Evolutionary conservation across 2,797 vertebrate genomes (phyloP), one percentile per base, ranked within the genome.

Genomic region (Sebastes minor): DNA sequence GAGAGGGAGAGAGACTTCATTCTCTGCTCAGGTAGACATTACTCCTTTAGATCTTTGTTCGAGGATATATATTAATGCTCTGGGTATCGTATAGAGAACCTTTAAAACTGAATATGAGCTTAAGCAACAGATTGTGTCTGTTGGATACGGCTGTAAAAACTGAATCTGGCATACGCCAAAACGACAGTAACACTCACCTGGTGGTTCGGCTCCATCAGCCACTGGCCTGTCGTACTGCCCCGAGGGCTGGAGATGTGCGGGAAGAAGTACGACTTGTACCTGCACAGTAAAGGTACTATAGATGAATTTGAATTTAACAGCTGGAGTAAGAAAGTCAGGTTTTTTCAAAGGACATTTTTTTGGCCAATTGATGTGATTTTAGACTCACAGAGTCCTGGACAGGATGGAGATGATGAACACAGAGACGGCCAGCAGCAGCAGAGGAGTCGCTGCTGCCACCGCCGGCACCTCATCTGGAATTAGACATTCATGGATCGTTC

Each of bases 351-450:
- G 42, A 7, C 3, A 7, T 46, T 53, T 53, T 53, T 23, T 55
- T 22, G n/a, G 10, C 11, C n/a, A 10, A 55, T 23, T 12, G 52
- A 55, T 23, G 2, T 23, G 53, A 12, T 55, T 55, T 12, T 55
- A 55, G 42, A 62, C 93, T 93, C 86, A 95, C 95, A 90, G 18
- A 27, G 85, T 91, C 88, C 86, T 87, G 38, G 70, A 90, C 33
- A 93, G 85, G 66, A 92, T 22, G 25, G 60, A 88, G 63, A 89
- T 7, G 62, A 90, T 42, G 3, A 82, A 16, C 5, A 88, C 74
- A 6, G 27, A 4, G 8, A 86, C 5, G 4, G 64, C 28, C 33
- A 94, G 66, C 57, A 94, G 74, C 73, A 90, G 32, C 69, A 91
- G 28, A 30, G 88, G 80, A 35, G 78, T 62, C 8, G 9, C 76